phyloP scores from a whole-genome alignment of 2,113 vertebrate species.

The Blennius ocellaris region DNA sequence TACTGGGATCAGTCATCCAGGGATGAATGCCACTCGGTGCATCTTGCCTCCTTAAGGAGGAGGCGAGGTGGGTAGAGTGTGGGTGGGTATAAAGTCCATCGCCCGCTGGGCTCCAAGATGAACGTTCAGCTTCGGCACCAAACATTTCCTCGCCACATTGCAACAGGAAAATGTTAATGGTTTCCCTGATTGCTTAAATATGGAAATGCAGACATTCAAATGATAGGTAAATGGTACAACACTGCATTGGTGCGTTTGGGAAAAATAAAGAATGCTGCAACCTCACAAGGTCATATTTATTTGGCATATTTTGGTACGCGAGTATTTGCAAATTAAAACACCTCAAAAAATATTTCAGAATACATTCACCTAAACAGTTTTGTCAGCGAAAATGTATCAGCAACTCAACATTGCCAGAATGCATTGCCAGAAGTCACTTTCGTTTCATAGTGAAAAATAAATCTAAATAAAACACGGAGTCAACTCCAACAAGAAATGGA shows the following conservation, averaged over 20 bases:
- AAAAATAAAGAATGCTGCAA: slow-evolving; percentile 40
- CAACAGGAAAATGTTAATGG: slow-evolving; percentile 67
- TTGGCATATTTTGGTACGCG: slow-evolving; percentile 7
- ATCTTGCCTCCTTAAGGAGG: slow-evolving; percentile 45
- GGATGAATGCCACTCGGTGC: slow-evolving; percentile 47
- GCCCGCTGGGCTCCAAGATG: slow-evolving; percentile 58
- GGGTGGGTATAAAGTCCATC: slow-evolving; percentile 43
- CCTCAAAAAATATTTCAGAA: background rate
- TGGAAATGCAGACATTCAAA: slow-evolving; percentile 67
- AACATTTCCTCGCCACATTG: slow-evolving; percentile 57
- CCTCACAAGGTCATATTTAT: slow-evolving; percentile 33
- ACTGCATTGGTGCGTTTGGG: slow-evolving; percentile 42
- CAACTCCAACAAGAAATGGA: slow-evolving; percentile 26
- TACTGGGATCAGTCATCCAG: slow-evolving; percentile 56
- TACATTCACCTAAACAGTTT: background rate
- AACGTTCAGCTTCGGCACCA: slow-evolving; percentile 47
- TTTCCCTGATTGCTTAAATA: slow-evolving; percentile 67
- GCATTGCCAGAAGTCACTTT: background rate
- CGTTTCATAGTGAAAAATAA: slow-evolving; percentile 44
- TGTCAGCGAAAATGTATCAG: background rate
- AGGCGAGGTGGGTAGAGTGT: slow-evolving; percentile 33
- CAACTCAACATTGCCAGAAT: slow-evolving; percentile 2
- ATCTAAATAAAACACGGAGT: slow-evolving; percentile 25
- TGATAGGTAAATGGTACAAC: slow-evolving; percentile 53
- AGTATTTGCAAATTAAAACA: slow-evolving; percentile 5